A percentile compares a stretch with the other conserved stretches of the same genome.
Evolutionary conservation across 2,113 vertebrate species (phyloP).

Genomic region (Pithys albifrons): DNA sequence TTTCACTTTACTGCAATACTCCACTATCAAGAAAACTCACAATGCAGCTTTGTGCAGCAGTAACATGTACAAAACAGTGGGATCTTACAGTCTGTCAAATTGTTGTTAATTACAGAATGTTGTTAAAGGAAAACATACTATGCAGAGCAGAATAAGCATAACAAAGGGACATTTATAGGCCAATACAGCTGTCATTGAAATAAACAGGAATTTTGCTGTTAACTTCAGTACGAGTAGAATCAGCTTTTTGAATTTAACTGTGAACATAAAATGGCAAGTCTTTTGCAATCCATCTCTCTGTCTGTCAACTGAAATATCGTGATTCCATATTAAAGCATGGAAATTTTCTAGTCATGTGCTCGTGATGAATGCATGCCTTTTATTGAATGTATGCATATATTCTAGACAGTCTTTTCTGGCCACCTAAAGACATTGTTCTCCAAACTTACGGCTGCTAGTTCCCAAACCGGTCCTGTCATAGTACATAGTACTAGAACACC

Average conservation of each 20-base stretch:
- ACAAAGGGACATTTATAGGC: conserved; percentile 53
- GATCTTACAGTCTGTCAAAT: conserved; percentile 56
- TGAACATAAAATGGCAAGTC: not conserved
- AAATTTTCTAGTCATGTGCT: not conserved
- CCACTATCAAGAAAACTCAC: conserved; percentile 23
- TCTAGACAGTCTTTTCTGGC: not conserved
- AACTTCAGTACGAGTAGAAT: conserved; percentile 16
- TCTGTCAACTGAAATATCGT: not conserved
- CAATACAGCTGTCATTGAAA: conserved; percentile 42
- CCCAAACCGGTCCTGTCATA: not conserved
- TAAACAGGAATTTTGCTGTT: conserved; percentile 27
- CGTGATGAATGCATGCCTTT: not conserved
- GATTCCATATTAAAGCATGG: not conserved
- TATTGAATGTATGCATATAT: not conserved
- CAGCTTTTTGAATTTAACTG: not conserved
- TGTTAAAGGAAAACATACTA: conserved; percentile 53
- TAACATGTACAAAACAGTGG: conserved; percentile 34
- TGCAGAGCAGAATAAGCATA: conserved; percentile 33
- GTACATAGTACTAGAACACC: not conserved
- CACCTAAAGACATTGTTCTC: not conserved
- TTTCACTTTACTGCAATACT: conserved; percentile 45
- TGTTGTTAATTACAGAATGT: conserved; percentile 60
- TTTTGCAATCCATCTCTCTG: not conserved
- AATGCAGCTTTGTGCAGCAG: conserved; percentile 44
- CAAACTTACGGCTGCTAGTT: not conserved